These are phyloP conservation scores for Hirtodrosophila confusa DNA, from an alignment of 2,888 invertebrate species.

Conservation along the genomic window DNA sequence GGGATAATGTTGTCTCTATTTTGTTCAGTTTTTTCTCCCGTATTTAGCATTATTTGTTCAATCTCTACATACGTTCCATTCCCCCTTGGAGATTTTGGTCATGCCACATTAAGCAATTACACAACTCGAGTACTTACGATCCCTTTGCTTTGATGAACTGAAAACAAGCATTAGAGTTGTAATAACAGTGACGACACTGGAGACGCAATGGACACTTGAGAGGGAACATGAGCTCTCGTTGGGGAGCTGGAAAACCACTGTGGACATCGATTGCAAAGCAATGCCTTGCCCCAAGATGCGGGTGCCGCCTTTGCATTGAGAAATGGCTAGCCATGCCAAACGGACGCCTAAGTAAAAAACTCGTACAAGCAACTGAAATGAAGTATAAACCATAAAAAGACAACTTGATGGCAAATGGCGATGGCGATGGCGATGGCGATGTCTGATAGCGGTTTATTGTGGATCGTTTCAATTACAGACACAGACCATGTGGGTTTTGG, in stretches of 20 bases:
- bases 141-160: not conserved
- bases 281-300: not conserved
- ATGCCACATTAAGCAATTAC: not conserved
- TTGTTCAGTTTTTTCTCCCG: no score
- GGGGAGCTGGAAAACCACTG: not conserved
- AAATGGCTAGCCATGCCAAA: conserved; percentile 17
- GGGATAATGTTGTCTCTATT: no score
- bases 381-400: conserved; percentile 46
- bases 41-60: no score
- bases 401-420: conserved; percentile 18
- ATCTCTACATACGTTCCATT: no score
- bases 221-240: conserved; percentile 9
- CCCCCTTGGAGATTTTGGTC: no score
- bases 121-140: conserved; percentile 4
- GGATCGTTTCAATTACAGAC: conserved; percentile 41
- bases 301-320: conserved; percentile 5
- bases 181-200: not conserved
- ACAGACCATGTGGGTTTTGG: conserved; percentile 22
- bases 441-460: conserved; percentile 22
- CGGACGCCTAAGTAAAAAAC: not conserved
- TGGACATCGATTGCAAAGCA: not conserved
- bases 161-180: conserved; percentile 4
- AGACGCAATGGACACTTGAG: conserved; percentile 8
- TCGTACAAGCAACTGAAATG: conserved; percentile 11
- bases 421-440: conserved; percentile 5